Evolutionary conservation across 2,888 invertebrate genomes (phyloP), one percentile per base, ranked within the genome.

Genomic region (Hedya salicella): DNA sequence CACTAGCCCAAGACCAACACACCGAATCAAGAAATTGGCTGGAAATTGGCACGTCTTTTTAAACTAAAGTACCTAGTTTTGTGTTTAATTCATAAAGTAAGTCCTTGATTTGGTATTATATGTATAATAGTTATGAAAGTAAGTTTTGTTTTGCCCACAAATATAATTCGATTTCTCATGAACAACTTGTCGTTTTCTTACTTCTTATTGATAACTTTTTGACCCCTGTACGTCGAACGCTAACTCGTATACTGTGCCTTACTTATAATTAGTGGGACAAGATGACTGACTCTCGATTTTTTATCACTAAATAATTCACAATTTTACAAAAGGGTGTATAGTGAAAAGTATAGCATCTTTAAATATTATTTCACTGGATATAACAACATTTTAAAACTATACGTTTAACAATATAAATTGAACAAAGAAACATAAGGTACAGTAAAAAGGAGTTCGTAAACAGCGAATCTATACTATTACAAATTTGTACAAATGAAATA

Each of bases 191-290:
- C 17, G 46, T 59, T 21, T 59, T 50, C 32, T 44, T 64, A 25
- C 21, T 2, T 36, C 8, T 50, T 11, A 19, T 9, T 64, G 64
- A 64, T 64, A 64, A 36, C 64, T 36, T 57, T 30, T 52, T 64
- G 57, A 64, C 57, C 63, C 49, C 25, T 9, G n/a, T 14, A 40
- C 11, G 21, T 59, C 57, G 49, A 2, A 9, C 36, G 36, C 9
- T 36, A 36, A 36, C 36, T 36, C 25, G 25, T 25, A 6, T 25
- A 6, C 25, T 25, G 25, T 25, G 6, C 25, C 5, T 25, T 25
- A 0, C 25, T 25, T 36, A 2, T 36, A 36, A 36, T 36, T 13
- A 11, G 36, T 36, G 8, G 36, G 36, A 36, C 6, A 9, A 36
- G 6, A 9, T 25, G 25, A 25, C 5, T 25, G 4, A 6, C 6